Evolutionary conservation across 2,797 vertebrate genomes (phyloP).

Genomic region (Xiphorhynchus erythropygius): DNA sequence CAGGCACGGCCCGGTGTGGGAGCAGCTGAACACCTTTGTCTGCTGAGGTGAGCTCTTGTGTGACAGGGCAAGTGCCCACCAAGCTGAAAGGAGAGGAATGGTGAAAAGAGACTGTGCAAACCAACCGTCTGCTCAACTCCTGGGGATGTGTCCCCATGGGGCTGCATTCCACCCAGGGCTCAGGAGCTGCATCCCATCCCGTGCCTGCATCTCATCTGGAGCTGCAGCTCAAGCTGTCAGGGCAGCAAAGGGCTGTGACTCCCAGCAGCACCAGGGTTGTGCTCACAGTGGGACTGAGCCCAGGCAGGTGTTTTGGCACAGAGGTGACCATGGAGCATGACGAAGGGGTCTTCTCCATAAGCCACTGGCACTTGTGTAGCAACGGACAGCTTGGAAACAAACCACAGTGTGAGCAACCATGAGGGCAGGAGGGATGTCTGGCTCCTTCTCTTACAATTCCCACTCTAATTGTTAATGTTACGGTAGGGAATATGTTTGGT

Average conservation of each 20-base stretch:
- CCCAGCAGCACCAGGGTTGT: fast-evolving
- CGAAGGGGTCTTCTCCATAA: fast-evolving
- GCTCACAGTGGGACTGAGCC: fast-evolving
- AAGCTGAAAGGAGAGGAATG: background rate
- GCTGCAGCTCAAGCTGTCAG: background rate
- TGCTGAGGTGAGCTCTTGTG: background rate
- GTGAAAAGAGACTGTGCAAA: background rate
- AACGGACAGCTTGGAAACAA: background rate
- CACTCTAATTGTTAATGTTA: background rate
- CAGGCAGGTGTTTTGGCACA: background rate
- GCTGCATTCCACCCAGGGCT: background rate
- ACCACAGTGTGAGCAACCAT: fast-evolving
- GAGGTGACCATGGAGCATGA: fast-evolving
- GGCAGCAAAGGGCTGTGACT: background rate
- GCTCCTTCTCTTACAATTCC: background rate
- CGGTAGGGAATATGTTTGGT: background rate
- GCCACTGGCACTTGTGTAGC: fast-evolving
- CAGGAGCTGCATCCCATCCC: background rate
- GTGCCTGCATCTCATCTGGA: too few relatives aligned
- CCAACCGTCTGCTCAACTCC: background rate
- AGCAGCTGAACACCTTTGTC: background rate
- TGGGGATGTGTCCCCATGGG: fast-evolving
- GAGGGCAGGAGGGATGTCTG: background rate
- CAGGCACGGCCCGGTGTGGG: background rate
- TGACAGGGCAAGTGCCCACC: background rate